Evolutionary conservation across 2,888 invertebrate species (phyloP), one percentile per base, ranked within the genome.

Genomic region (Penaeus monodon): DNA sequence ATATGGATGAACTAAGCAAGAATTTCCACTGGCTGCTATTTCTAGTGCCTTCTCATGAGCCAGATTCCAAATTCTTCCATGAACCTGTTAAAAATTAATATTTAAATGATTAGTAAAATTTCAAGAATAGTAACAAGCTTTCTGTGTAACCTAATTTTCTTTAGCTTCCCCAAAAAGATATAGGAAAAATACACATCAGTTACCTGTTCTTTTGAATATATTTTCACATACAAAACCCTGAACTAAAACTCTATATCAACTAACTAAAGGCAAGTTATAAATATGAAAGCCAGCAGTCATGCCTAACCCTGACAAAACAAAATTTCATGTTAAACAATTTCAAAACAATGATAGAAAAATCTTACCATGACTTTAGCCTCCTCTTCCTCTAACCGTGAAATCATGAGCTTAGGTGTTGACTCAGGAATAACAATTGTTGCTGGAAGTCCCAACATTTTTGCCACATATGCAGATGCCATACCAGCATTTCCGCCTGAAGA

Each of bases 401-500:
- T 84, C 89, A 90, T 84, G 33, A 90, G 27, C 12, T 90, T 79
- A 64, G 92, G 91, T 2, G 93, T 92, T 65, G 91, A 92, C 84
- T 91, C 90, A 14, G 93, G 93, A 7, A 93, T 92, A 82, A 92
- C 92, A 27, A 93, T 91, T 22, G 92, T 92, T 81, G 92, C 92
- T 4, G 92, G 92, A 14, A 93, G 84, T 6, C 91, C 91, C 17
- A 93, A 90, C 74, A 92, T 91, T 33, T 91, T 89, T 0, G 93
- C 93, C 1, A 92, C 91, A 90, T 93, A 93, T 0, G 93, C 93
- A 44, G 93, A 92, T 12, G 94, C 93, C 86, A 93, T 88, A 0
- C 93, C 94, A 22, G 93, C 93, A 91, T 94, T 94, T 1, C 94
- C 94, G 14, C 93, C 93, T 7, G 93, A 93, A 7, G 93, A 92